Evolutionary conservation across 2,113 vertebrate genomes (phyloP).

Genomic region (Sander lucioperca): DNA sequence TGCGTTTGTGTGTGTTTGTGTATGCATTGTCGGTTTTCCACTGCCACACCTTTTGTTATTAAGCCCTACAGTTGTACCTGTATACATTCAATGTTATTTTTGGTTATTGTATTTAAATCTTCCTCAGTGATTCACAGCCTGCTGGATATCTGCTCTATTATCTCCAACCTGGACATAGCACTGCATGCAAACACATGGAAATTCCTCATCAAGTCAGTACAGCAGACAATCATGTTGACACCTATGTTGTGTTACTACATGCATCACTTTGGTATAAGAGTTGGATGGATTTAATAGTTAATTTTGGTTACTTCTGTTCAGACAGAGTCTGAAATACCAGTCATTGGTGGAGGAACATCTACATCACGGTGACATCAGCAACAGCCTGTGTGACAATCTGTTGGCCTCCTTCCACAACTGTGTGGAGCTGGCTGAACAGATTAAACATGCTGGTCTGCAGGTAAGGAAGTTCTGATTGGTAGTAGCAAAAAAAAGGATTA

Average conservation of each 20-base stretch:
- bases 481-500: background rate
- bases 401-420: conserved; percentile 87
- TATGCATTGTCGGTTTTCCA: background rate
- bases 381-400: conserved; percentile 89
- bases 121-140: conserved; percentile 92
- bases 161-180: conserved; percentile 94
- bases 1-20: too few species aligned
- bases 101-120: too few species aligned
- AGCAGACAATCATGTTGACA: background rate
- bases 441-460: conserved; percentile 81
- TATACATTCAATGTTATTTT: background rate
- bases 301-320: conserved; percentile 64
- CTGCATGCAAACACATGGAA: conserved; percentile 98
- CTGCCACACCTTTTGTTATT: too few species aligned
- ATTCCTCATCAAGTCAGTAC: conserved; percentile 95
- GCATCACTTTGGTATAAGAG: background rate
- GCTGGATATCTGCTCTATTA: conserved; percentile 92
- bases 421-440: conserved; percentile 90
- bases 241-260: background rate
- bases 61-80: background rate
- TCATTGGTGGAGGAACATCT: conserved; percentile 88
- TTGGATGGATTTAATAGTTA: background rate
- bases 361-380: conserved; percentile 89
- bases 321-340: conserved; percentile 94
- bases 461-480: conserved; percentile 54